These are phyloP conservation scores for Liposcelis brunnea DNA, from an alignment of 2,888 invertebrate genomes.

Conservation along the genomic window DNA sequence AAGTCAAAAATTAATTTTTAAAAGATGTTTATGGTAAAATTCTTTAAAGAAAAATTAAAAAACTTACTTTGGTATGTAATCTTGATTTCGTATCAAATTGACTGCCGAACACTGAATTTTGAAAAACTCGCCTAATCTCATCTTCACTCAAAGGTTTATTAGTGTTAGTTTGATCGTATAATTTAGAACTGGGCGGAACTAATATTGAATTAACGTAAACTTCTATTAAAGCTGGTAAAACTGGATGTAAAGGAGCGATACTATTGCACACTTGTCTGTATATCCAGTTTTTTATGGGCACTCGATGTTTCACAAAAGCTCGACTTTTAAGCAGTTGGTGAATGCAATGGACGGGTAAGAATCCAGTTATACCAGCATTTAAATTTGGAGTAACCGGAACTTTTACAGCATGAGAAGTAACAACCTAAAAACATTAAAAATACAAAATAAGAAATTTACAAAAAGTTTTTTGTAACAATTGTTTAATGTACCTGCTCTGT, in stretches of 20 bases:
- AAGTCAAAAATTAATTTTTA: slow-evolving; percentile 1
- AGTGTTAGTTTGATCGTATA: slow-evolving; percentile 49
- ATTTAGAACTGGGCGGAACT: slow-evolving; percentile 44
- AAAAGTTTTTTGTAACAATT: neutral
- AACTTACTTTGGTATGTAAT: slow-evolving; percentile 3
- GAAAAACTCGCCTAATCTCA: slow-evolving; percentile 71
- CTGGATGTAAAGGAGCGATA: slow-evolving; percentile 80
- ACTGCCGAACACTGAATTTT: slow-evolving; percentile 57
- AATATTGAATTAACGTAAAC: slow-evolving; percentile 88
- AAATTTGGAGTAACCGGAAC: slow-evolving; percentile 84
- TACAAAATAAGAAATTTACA: neutral
- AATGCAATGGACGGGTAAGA: slow-evolving; percentile 90
- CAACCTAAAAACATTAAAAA: slow-evolving; percentile 37
- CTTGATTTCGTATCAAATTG: slow-evolving; percentile 42
- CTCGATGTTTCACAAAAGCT: slow-evolving; percentile 89
- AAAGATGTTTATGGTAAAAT: too few species aligned
- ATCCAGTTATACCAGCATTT: slow-evolving; percentile 76
- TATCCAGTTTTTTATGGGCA: slow-evolving; percentile 93
- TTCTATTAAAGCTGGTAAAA: slow-evolving; percentile 81
- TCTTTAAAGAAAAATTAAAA: too few species aligned
- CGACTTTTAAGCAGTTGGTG: slow-evolving; percentile 86
- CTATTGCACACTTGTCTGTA: slow-evolving; percentile 80
- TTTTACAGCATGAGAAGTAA: slow-evolving; percentile 87
- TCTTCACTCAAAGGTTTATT: slow-evolving; percentile 84
- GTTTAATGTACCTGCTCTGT: slow-evolving; percentile 62